Base-by-base conservation (phyloP, 1,140 invertebrate species). In the Sweltsa coloradensis region DNA sequence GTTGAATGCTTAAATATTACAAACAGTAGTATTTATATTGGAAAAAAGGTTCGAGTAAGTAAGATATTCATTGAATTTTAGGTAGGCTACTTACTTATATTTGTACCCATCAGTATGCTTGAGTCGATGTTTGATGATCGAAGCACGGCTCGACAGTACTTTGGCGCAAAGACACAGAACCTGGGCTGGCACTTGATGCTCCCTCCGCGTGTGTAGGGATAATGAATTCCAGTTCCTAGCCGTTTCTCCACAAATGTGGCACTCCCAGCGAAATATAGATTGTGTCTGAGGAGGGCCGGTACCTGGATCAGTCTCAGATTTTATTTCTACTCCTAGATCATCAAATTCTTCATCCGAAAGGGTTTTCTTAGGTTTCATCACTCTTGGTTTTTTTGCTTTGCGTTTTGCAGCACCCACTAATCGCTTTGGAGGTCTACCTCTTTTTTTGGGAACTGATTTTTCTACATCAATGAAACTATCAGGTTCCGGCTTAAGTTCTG, bases 51-150 rank as follows among this genome's bases (percentile, higher is more conserved):
- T n/a, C n/a, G n/a, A n/a, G n/a, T n/a, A n/a, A n/a, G n/a, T n/a
- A n/a, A n/a, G n/a, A n/a, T n/a, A n/a, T n/a, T n/a, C n/a, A n/a
- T n/a, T n/a, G n/a, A n/a, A n/a, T n/a, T n/a, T n/a, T 22, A 5
- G 5, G 3, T n/a, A 9, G 36, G 23, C n/a, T 37, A 3, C 44
- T 27, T 37, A 51, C 50, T 37, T 47, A 24, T 41, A 51, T 11
- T 51, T 51, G 23, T 47, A 47, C 7, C 26, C 45, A 41, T 51
- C 47, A 6, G 44, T 47, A 23, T 51, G 50, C 24, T 51, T 51
- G 14, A 51, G 50, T 5, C 50, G 37, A 36, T 51, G 50, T 41
- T 47, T 51, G 9, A 51, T 47, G 16, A 51, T 47, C 3, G 44
- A 47, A 2, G 44, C 45, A 25, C 50, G 19, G 23, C 44, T 47